Evolutionary conservation across 2,113 vertebrate species (phyloP), one percentile per base, ranked within the genome.

Genomic region (Leucopsar rothschildi): DNA sequence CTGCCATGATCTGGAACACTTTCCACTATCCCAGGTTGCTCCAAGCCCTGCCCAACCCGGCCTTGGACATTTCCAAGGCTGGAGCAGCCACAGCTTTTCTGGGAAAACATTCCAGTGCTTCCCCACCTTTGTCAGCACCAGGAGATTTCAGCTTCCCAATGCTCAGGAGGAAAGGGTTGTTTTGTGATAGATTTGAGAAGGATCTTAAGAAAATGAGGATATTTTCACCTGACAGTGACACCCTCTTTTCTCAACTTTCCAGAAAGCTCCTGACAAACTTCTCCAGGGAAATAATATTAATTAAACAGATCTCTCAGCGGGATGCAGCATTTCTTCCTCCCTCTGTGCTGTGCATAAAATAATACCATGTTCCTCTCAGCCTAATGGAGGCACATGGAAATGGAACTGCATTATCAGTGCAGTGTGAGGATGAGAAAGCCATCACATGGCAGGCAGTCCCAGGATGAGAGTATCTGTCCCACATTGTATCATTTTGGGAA

Each of bases 401-500:
- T 69, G 65, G 42, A 87, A 87, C 37, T 66, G 70, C 73, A 40
- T 79, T 61, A 50, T 8, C 35, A 72, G 72, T 18, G 55, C 27
- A 39, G 71, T 17, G 49, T 7, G 73, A 78, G 42, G 77, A 60
- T 68, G 91, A 92, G 77, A 76, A 92, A 94, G 61, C 18, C 87
- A 85, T 65, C 94, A 87, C 91, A 69, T 47, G 89, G 92, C 57
- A 55, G 63, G 35, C 35, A 70, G 73, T 85, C 85, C 93, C 94
- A 80, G 71, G 81, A 92, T 76, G 81, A 82, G 5, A 59, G 37
- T 85, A 63, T 65, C 71, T 82, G 78, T 79, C 84, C 94, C 71
- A 91, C 91, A 57, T 73, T 40, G 7, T 44, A 92, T 79, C 92
- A 91, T 94, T 96, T 91, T 17, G 89, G 94, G 93, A 92, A 90